phyloP scores from a whole-genome alignment of 2,797 vertebrate species.

The Octomys mimax region DNA sequence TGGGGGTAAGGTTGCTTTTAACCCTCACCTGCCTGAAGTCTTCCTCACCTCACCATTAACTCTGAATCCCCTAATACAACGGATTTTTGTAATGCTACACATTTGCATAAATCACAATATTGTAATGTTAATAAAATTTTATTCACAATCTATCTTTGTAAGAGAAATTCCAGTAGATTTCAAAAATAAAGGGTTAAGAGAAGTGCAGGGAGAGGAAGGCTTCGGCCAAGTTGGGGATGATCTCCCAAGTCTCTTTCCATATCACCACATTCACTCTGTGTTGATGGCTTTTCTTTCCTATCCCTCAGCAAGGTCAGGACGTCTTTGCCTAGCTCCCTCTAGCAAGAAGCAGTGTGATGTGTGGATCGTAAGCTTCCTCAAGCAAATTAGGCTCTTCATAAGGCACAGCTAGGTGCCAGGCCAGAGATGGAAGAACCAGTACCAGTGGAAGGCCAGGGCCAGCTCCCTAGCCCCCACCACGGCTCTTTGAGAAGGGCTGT shows the following conservation, averaged over 20 bases:
- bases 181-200: background rate
- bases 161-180: background rate
- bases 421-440: slow-evolving; percentile 81
- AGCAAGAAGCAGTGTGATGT: slow-evolving; percentile 48
- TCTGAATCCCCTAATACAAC: background rate
- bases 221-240: background rate
- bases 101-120: background rate
- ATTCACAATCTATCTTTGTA: background rate
- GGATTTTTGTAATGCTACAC: background rate
- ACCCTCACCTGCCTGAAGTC: background rate
- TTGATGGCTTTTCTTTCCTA: slow-evolving; percentile 38
- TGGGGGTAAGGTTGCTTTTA: background rate
- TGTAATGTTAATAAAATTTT: background rate
- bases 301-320: background rate
- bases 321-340: background rate
- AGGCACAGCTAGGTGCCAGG: background rate
- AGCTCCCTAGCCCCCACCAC: slow-evolving; percentile 90
- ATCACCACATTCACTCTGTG: background rate
- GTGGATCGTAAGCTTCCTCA: slow-evolving; percentile 15
- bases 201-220: background rate
- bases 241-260: slow-evolving; percentile 19
- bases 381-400: background rate
- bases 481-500: slow-evolving; percentile 92
- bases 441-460: slow-evolving; percentile 88
- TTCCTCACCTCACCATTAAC: slow-evolving; percentile 17